These are phyloP conservation scores for Tyrannus savana DNA, from an alignment of 2,113 vertebrate species.

Conservation along the genomic window DNA sequence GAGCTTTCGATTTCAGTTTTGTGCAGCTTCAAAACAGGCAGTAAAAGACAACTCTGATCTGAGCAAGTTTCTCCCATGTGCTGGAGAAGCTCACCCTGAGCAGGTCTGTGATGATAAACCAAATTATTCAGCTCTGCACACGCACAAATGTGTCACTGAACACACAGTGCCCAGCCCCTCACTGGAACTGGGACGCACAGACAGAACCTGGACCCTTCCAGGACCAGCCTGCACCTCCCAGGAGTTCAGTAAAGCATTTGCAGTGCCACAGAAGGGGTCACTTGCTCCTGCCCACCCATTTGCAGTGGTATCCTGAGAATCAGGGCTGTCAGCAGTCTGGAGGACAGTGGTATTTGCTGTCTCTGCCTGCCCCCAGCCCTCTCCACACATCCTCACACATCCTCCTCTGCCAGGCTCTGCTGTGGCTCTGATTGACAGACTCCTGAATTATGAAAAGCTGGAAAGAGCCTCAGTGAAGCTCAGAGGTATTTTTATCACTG, in stretches of 20 bases:
- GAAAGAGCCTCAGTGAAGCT: constrained; percentile 40
- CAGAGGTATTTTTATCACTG: constrained; percentile 17
- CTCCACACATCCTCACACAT: not conserved
- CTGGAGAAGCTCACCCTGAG: not conserved
- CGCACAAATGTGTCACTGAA: rapidly evolving
- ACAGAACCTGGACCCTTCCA: not conserved
- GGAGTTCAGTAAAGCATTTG: not conserved
- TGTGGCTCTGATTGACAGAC: constrained; percentile 28
- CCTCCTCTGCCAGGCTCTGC: not conserved
- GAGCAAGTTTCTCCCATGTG: not conserved
- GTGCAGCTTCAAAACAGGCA: not conserved
- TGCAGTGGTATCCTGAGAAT: not conserved
- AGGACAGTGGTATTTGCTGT: not conserved
- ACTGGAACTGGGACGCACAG: not conserved
- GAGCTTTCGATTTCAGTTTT: not conserved
- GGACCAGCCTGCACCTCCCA: not conserved
- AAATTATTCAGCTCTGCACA: not conserved
- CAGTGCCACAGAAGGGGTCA: not conserved
- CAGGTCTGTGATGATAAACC: not conserved
- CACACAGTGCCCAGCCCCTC: not conserved
- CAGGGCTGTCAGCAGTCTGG: not conserved
- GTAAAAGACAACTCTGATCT: not conserved
- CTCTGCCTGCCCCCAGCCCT: not conserved
- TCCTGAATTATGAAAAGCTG: constrained; percentile 64
- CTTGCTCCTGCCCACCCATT: not conserved